phyloP scores from a whole-genome alignment of 2,113 vertebrate species.

The Corythornis vintsioides region DNA sequence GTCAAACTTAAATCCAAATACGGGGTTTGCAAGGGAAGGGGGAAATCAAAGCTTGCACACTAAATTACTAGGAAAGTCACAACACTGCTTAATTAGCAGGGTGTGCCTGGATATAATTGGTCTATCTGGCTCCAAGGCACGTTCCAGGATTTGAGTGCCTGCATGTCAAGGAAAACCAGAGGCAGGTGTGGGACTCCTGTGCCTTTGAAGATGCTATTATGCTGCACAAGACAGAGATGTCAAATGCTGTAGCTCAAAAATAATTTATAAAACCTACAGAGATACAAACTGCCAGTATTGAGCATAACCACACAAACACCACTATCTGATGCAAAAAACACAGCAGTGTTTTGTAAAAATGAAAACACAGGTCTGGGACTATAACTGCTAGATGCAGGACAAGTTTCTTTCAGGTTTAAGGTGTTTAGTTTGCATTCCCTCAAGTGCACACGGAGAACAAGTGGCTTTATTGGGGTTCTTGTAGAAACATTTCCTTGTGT shows the following conservation, averaged over 20 bases:
- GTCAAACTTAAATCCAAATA: constrained; percentile 7
- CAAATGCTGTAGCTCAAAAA: constrained; percentile 11
- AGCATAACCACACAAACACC: neutral
- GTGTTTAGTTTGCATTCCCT: neutral
- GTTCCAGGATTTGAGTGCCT: constrained; percentile 59
- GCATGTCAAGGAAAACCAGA: constrained; percentile 53
- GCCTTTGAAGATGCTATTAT: constrained; percentile 63
- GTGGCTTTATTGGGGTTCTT: neutral
- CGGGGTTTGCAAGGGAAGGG: constrained; percentile 20
- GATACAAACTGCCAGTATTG: neutral
- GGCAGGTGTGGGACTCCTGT: constrained; percentile 57
- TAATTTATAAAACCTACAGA: neutral
- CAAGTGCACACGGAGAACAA: neutral
- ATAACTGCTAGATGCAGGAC: neutral
- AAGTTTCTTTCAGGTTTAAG: neutral
- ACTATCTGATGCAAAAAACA: neutral
- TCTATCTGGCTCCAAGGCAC: constrained; percentile 69
- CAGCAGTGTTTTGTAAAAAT: neutral
- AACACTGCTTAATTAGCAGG: constrained; percentile 57
- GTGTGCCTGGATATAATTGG: constrained; percentile 60
- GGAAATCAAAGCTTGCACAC: constrained; percentile 62
- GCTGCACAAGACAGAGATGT: constrained; percentile 10
- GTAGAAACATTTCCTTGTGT: constrained; percentile 20
- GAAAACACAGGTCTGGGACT: neutral
- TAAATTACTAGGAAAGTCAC: constrained; percentile 69